These are phyloP conservation scores for Syrphus vitripennis DNA, from an alignment of 2,888 invertebrate genomes.

Conservation along the genomic window DNA sequence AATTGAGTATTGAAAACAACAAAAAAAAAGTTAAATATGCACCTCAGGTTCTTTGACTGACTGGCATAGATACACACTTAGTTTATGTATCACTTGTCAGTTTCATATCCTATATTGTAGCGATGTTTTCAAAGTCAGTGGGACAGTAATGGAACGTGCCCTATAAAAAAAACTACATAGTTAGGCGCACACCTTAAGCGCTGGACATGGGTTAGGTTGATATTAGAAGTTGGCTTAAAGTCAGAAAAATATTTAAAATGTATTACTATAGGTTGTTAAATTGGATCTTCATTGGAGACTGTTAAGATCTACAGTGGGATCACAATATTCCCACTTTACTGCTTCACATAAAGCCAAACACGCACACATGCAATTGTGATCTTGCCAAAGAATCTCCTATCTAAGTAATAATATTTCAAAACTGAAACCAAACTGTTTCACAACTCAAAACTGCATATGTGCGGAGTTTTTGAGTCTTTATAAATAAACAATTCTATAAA, in stretches of 20 bases:
- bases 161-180: background rate
- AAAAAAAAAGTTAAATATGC: constrained; percentile 28
- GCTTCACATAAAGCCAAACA: too few relatives aligned
- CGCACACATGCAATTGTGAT: too few relatives aligned
- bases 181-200: constrained; percentile 53
- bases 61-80: constrained; percentile 48
- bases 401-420: too few relatives aligned
- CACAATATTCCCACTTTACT: too few relatives aligned
- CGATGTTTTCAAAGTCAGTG: constrained; percentile 51
- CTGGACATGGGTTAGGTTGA: background rate
- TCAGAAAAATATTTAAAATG: background rate
- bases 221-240: background rate
- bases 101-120: constrained; percentile 40
- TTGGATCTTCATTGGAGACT: too few relatives aligned
- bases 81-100: constrained; percentile 25
- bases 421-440: too few relatives aligned
- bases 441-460: too few relatives aligned
- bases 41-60: constrained; percentile 32
- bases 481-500: too few relatives aligned
- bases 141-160: constrained; percentile 49
- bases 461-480: too few relatives aligned
- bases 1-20: background rate
- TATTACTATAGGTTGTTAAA: too few relatives aligned
- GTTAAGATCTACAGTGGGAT: too few relatives aligned
- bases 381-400: too few relatives aligned